These are phyloP conservation scores for Tenodera sinensis DNA, from an alignment of 2,888 invertebrate genomes.

Conservation along the genomic window DNA sequence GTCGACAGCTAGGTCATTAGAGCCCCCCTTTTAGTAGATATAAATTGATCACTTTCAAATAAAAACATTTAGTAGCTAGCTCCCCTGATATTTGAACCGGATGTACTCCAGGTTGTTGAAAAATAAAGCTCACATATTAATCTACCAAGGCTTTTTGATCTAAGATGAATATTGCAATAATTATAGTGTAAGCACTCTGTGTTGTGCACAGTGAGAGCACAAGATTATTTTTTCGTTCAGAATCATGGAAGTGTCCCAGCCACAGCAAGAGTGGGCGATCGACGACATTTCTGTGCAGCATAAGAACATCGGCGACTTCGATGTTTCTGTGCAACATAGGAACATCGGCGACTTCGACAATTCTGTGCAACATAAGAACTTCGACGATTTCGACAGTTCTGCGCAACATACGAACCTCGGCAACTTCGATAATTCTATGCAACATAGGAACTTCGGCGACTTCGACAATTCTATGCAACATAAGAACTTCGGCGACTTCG, in stretches of 20 bases:
- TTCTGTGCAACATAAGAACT: not conserved
- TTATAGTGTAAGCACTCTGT: not conserved
- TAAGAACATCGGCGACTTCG: not conserved
- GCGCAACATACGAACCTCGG: not conserved
- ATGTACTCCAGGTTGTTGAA: too few species aligned
- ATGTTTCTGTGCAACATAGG: too few species aligned
- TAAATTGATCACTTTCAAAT: too few species aligned
- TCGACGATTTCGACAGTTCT: not conserved
- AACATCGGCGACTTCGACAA: slow-evolving; percentile 1
- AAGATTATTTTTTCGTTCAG: not conserved
- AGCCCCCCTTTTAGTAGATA: too few species aligned
- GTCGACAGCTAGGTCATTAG: too few species aligned
- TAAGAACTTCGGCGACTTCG: not conserved
- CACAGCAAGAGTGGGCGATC: not conserved
- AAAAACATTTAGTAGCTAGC: too few species aligned
- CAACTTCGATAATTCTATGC: too few species aligned
- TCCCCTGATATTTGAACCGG: too few species aligned
- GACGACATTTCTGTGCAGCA: not conserved
- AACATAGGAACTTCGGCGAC: too few species aligned
- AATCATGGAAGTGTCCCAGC: not conserved
- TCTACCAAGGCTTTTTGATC: too few species aligned
- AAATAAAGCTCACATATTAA: too few species aligned
- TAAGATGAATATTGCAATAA: not conserved
- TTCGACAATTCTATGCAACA: not conserved
- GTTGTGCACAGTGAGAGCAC: not conserved